phyloP scores from a whole-genome alignment of 2,113 vertebrate genomes.

The Brienomyrus longianalis region DNA sequence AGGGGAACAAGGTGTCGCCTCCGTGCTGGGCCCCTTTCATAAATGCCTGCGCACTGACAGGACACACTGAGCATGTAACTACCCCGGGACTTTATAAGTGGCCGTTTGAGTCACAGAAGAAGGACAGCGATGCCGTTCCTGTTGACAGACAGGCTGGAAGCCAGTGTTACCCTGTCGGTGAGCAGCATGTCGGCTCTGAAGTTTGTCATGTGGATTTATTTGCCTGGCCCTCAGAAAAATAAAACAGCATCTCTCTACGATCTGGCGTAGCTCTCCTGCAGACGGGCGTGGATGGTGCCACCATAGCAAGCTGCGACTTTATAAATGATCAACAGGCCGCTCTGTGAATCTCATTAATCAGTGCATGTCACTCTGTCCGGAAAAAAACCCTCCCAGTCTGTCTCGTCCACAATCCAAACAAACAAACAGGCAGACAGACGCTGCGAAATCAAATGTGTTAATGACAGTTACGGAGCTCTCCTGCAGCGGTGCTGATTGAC shows the following conservation, averaged over 20 bases:
- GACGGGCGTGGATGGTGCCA: not conserved
- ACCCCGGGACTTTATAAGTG: conserved; percentile 18
- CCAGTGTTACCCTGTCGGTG: not conserved
- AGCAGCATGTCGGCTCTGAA: not conserved
- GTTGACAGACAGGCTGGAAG: not conserved
- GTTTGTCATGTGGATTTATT: conserved; percentile 7
- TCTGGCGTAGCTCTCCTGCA: not conserved
- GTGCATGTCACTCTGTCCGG: not conserved
- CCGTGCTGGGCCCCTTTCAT: not conserved
- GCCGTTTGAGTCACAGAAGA: not conserved
- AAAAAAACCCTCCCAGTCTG: not conserved
- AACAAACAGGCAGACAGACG: conserved; percentile 1
- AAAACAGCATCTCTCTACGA: not conserved
- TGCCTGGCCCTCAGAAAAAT: not conserved
- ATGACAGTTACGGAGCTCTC: not conserved
- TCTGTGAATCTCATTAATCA: not conserved
- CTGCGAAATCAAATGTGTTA: conserved; percentile 2
- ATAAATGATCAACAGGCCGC: not conserved
- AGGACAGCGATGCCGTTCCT: not conserved
- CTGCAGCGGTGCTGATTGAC: not conserved
- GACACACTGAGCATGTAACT: conserved; percentile 14
- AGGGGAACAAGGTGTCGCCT: not conserved
- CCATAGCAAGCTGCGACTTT: not conserved
- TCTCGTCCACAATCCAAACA: not conserved
- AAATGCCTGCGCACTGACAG: not conserved